Evolutionary conservation across 2,113 vertebrate species (phyloP).

Genomic region (Sinosuthora webbiana): DNA sequence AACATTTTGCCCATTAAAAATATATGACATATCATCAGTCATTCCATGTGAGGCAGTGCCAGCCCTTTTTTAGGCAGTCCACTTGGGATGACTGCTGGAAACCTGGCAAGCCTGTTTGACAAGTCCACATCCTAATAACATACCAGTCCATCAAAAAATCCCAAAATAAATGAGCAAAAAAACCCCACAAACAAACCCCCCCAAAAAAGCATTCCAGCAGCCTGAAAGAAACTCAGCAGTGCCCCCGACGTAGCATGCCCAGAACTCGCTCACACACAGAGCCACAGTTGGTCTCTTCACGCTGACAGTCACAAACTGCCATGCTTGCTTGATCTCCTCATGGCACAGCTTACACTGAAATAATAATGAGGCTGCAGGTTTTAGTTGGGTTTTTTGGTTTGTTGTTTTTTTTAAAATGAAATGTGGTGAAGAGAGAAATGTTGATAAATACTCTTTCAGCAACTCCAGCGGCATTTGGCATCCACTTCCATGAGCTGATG

Average conservation of each 20-base stretch:
- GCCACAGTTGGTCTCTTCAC: slow-evolving; percentile 7
- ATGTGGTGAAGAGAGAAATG: not conserved
- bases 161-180: not conserved
- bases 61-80: slow-evolving; percentile 66
- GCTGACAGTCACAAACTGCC: slow-evolving; percentile 38
- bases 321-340: slow-evolving; percentile 59
- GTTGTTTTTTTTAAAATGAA: not conserved
- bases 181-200: rapidly evolving
- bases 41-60: slow-evolving; percentile 80
- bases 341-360: slow-evolving; percentile 65
- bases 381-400: not conserved
- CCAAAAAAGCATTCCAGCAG: slow-evolving; percentile 53
- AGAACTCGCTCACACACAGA: slow-evolving; percentile 18
- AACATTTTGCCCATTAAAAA: slow-evolving; percentile 82
- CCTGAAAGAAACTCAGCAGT: slow-evolving; percentile 58
- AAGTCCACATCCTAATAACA: slow-evolving; percentile 52
- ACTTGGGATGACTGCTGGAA: slow-evolving; percentile 70
- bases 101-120: slow-evolving; percentile 66
- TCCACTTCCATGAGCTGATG: not conserved
- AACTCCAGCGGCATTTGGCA: not conserved
- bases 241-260: not conserved
- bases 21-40: slow-evolving; percentile 77
- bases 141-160: slow-evolving; percentile 49
- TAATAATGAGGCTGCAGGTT: slow-evolving; percentile 53
- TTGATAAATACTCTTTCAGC: not conserved